These are phyloP conservation scores for Mesembrinibis cayennensis DNA, from an alignment of 2,113 vertebrate species.

Conservation along the genomic window DNA sequence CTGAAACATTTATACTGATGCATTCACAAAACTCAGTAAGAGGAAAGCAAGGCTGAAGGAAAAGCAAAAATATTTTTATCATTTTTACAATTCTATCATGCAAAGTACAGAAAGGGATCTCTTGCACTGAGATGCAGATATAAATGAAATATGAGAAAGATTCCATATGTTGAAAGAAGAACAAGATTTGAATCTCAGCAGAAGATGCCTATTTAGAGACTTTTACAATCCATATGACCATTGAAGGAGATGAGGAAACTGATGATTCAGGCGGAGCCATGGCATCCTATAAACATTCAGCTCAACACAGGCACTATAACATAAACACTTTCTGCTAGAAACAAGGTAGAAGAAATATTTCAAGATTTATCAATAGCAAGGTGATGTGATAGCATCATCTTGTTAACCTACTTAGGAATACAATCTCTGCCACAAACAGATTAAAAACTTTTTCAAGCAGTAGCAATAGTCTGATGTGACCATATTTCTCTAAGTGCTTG, in stretches of 20 bases:
- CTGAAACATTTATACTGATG: not conserved
- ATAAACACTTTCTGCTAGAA: not conserved
- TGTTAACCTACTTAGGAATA: not conserved
- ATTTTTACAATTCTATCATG: not conserved
- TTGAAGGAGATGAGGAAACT: not conserved
- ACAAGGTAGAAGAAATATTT: not conserved
- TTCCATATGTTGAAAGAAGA: not conserved
- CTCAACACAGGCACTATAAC: not conserved
- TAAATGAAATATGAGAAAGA: not conserved
- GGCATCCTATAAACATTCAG: not conserved
- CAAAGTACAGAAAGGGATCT: not conserved
- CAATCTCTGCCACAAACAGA: not conserved
- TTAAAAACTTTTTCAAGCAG: not conserved
- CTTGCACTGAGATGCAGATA: not conserved
- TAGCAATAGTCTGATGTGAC: not conserved
- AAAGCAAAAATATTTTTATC: not conserved
- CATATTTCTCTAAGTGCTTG: not conserved
- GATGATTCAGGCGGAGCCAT: not conserved
- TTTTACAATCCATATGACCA: not conserved
- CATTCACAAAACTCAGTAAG: not conserved
- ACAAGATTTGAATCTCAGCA: not conserved
- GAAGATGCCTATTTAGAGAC: not conserved
- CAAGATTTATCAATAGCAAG: not conserved
- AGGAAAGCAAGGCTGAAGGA: not conserved
- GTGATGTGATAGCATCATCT: not conserved